phyloP scores from a whole-genome alignment of 2,888 invertebrate species.

The Tinea trinotella region DNA sequence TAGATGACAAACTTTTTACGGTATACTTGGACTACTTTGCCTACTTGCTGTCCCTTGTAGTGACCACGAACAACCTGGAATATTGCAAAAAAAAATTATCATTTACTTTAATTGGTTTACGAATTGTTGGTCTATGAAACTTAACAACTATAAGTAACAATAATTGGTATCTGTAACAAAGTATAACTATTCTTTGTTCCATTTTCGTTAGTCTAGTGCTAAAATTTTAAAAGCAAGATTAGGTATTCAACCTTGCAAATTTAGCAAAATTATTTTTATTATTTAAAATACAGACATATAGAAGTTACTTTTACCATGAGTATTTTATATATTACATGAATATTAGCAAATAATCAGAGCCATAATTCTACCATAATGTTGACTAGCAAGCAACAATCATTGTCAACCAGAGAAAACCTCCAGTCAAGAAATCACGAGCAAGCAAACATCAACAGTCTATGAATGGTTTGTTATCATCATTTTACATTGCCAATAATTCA shows the following conservation, averaged over 20 bases:
- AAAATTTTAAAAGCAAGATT: no score
- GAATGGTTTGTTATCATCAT: conserved; percentile 75
- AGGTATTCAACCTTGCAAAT: no score
- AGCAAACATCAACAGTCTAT: conserved; percentile 61
- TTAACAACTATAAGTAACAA: neutral
- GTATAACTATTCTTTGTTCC: no score
- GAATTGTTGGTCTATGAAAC: neutral
- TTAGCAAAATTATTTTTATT: no score
- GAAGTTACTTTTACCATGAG: no score
- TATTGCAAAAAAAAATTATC: neutral
- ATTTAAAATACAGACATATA: no score
- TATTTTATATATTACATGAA: neutral
- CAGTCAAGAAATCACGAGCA: conserved; percentile 33
- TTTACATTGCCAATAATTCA: conserved; percentile 32
- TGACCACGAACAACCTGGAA: conserved; percentile 95
- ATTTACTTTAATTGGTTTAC: neutral
- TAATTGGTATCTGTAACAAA: no score
- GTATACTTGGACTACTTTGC: conserved; percentile 98
- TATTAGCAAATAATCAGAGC: conserved; percentile 59
- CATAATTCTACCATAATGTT: conserved; percentile 66
- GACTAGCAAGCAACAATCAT: conserved; percentile 38
- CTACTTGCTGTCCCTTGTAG: conserved; percentile 99
- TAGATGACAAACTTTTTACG: conserved; percentile 99
- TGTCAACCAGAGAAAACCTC: conserved; percentile 60
- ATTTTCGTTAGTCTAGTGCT: no score